phyloP scores from a whole-genome alignment of 2,888 invertebrate species.

The Campaea margaritaria region DNA sequence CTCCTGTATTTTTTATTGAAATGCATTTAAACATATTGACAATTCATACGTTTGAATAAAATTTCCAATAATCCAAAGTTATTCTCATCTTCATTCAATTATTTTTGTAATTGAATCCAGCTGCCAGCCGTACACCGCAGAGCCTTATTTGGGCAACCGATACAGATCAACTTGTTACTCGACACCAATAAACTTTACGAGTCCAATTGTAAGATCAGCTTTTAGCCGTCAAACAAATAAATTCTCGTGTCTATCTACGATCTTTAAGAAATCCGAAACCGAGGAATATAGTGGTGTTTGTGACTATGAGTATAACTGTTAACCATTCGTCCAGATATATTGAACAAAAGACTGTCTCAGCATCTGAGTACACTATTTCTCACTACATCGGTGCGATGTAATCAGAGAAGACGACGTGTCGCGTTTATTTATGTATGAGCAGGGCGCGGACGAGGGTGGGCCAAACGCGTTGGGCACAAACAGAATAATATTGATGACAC shows the following conservation, averaged over 20 bases:
- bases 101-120: slow-evolving; percentile 23
- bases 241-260: slow-evolving; percentile 78
- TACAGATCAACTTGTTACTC: slow-evolving; percentile 55
- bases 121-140: slow-evolving; percentile 9
- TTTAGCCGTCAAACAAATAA: slow-evolving; percentile 81
- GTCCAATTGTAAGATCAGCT: slow-evolving; percentile 79
- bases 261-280: slow-evolving; percentile 84
- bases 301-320: slow-evolving; percentile 63
- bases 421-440: slow-evolving; percentile 85
- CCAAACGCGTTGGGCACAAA: slow-evolving; percentile 82
- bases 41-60: no score
- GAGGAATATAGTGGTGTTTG: slow-evolving; percentile 76
- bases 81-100: neutral
- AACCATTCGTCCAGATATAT: slow-evolving; percentile 82
- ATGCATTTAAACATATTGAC: no score
- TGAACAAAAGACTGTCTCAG: slow-evolving; percentile 83
- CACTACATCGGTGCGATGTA: slow-evolving; percentile 85
- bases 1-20: no score
- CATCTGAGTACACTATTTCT: slow-evolving; percentile 84
- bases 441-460: slow-evolving; percentile 83
- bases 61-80: no score
- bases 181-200: slow-evolving; percentile 68
- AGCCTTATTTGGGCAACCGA: slow-evolving; percentile 29
- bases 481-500: slow-evolving; percentile 86
- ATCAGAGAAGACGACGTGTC: slow-evolving; percentile 86